Evolutionary conservation across 2,113 vertebrate species (phyloP).

Genomic region (Pyxicephalus adspersus): DNA sequence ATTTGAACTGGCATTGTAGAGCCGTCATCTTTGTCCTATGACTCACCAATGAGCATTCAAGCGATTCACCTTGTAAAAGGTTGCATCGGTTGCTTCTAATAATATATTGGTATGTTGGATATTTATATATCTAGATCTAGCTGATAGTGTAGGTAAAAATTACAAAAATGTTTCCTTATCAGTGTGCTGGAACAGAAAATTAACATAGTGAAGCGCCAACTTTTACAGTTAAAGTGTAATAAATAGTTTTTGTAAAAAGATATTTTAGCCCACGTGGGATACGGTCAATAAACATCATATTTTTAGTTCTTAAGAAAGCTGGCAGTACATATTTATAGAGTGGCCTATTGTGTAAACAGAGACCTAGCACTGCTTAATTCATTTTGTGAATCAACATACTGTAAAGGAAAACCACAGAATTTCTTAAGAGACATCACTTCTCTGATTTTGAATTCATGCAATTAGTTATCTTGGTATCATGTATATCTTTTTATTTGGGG

Average conservation of each 20-base stretch:
- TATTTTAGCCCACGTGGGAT: background rate
- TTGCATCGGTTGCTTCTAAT: conserved; percentile 14
- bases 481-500: background rate
- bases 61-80: background rate
- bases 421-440: conserved; percentile 24
- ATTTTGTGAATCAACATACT: background rate
- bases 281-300: background rate
- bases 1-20: conserved; percentile 1
- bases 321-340: conserved; percentile 4
- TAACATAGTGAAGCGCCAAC: background rate
- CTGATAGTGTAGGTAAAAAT: background rate
- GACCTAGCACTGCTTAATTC: background rate
- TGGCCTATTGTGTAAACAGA: conserved; percentile 30
- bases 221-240: background rate
- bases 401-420: conserved; percentile 18
- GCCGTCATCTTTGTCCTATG: background rate
- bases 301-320: conserved; percentile 2
- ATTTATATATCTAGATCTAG: conserved; percentile 8
- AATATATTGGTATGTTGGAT: conserved; percentile 15
- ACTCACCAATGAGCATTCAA: background rate
- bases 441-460: background rate
- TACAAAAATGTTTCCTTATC: conserved; percentile 25
- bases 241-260: background rate
- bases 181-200: conserved; percentile 30
- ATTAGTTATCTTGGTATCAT: background rate